Evolutionary conservation across 2,888 invertebrate genomes (phyloP).

Genomic region (Choreutis nemorana): DNA sequence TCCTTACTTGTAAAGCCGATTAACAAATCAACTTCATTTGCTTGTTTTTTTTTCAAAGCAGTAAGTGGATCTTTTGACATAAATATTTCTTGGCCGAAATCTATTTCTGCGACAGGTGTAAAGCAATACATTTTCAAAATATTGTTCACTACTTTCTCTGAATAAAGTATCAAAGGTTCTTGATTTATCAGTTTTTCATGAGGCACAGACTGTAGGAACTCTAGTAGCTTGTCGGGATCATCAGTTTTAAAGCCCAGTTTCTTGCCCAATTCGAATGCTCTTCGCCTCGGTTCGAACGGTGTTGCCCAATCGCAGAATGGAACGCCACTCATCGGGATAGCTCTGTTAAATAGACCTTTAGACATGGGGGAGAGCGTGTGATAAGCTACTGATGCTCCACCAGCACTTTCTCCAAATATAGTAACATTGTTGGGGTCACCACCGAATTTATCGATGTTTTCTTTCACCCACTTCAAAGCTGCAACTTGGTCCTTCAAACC

Average conservation of each 20-base stretch:
- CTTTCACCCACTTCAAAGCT: constrained; percentile 27
- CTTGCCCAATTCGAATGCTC: constrained; percentile 19
- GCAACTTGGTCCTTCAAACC: constrained; percentile 48
- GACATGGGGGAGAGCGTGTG: constrained; percentile 33
- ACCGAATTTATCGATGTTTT: constrained; percentile 26
- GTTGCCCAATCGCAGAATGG: constrained; percentile 19
- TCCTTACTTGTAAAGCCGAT: constrained; percentile 73
- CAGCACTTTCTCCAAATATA: constrained; percentile 32
- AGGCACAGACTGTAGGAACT: constrained; percentile 19
- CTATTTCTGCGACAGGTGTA: constrained; percentile 20
- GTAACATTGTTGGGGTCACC: constrained; percentile 28
- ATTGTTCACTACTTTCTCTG: constrained; percentile 8
- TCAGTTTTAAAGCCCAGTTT: constrained; percentile 18
- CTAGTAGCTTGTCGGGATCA: constrained; percentile 17
- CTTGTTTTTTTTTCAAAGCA: constrained; percentile 28
- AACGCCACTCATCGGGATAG: constrained; percentile 31
- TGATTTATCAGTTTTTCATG: constrained; percentile 15
- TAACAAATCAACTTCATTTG: constrained; percentile 65
- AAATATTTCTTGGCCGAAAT: constrained; percentile 18
- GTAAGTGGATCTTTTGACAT: constrained; percentile 15
- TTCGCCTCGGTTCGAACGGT: constrained; percentile 15
- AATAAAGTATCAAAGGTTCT: constrained; percentile 8
- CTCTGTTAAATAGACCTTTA: constrained; percentile 29
- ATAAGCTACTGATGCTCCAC: constrained; percentile 20
- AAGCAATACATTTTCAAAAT: constrained; percentile 13